A percentile compares a stretch with the other conserved stretches of the same genome.
Conservation (phyloP, 2,797 vertebrate species). For the Melanotaenia pygmaea region DNA sequence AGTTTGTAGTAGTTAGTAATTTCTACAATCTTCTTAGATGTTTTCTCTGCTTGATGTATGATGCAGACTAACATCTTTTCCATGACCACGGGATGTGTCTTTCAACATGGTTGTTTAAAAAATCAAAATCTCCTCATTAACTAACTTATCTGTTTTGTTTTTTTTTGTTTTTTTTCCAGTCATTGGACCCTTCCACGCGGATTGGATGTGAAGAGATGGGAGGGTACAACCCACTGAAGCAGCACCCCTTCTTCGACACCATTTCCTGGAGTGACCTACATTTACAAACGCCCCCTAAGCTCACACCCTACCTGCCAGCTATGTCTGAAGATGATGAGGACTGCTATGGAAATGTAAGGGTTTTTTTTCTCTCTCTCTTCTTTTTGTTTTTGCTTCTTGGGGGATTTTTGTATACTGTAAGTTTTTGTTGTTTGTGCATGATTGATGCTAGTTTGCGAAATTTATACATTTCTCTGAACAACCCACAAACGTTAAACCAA, state of each 20-base stretch:
- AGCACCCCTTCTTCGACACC: conserved; percentile 94
- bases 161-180: conserved; percentile 74
- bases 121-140: too few species aligned
- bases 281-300: conserved; percentile 94
- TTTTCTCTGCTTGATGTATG: too few species aligned
- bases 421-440: neutral
- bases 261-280: conserved; percentile 94
- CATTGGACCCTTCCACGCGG: conserved; percentile 92
- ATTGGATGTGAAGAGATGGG: conserved; percentile 98
- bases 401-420: neutral
- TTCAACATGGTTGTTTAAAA: too few species aligned
- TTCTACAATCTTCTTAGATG: too few species aligned
- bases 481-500: neutral
- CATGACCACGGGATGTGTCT: too few species aligned
- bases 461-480: neutral
- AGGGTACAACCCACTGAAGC: conserved; percentile 91
- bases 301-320: conserved; percentile 95
- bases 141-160: neutral
- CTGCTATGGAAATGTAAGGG: conserved; percentile 96
- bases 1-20: too few species aligned
- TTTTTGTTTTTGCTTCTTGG: neutral
- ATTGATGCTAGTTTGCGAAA: neutral
- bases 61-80: too few species aligned
- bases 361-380: neutral
- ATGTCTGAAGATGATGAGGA: conserved; percentile 99